phyloP scores from a whole-genome alignment of 37 sponge, comb jelly and placozoan genomes.

The Beroe ovata region DNA sequence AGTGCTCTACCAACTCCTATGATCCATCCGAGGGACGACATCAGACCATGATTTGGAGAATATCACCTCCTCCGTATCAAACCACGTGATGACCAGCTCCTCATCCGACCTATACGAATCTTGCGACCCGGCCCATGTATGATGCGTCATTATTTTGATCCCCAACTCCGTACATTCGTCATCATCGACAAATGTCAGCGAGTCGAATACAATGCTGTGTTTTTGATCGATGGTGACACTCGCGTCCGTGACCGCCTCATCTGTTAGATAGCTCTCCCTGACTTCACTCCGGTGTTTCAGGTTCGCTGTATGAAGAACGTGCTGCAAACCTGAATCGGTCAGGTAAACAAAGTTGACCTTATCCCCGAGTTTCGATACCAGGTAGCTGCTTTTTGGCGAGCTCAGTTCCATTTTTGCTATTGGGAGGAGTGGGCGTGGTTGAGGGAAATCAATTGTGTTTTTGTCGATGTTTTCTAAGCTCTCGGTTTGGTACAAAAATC shows the following conservation, averaged over 20 bases:
- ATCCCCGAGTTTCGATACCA: constrained; percentile 8
- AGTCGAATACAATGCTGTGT: neutral
- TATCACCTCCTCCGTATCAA: neutral
- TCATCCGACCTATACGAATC: neutral
- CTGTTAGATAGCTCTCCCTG: constrained; percentile 5
- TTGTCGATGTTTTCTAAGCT: neutral
- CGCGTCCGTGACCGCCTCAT: neutral
- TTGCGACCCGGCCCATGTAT: neutral
- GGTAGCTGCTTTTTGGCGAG: neutral
- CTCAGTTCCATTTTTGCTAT: neutral
- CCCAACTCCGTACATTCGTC: neutral
- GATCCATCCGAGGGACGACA: neutral
- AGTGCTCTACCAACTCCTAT: neutral
- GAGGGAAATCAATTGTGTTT: neutral
- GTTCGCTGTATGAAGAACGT: neutral
- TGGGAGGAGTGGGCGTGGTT: neutral
- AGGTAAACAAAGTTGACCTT: constrained; percentile 9
- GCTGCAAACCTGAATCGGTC: neutral
- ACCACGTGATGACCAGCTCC: neutral
- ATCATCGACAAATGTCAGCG: neutral
- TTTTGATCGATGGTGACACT: constrained; percentile 1
- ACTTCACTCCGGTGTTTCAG: neutral
- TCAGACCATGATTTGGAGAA: neutral
- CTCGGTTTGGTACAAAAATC: constrained; percentile 15
- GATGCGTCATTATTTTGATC: constrained; percentile 16